A percentile compares a stretch with the other conserved stretches of the same genome.
Conservation (phyloP, 1,140 invertebrate genomes). For the Aethina tumida region DNA sequence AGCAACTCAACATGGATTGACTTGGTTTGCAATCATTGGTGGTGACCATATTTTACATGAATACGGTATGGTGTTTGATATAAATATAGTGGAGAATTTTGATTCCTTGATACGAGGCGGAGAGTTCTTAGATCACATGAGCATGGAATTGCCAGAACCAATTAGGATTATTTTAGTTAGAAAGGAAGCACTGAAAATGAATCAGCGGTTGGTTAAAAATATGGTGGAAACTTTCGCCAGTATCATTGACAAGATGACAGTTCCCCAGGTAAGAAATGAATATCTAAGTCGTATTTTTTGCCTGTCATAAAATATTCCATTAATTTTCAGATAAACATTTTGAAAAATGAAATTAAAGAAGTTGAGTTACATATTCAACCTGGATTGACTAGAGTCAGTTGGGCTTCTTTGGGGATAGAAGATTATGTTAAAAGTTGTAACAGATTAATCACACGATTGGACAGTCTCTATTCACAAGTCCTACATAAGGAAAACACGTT, state of each 20-base stretch:
- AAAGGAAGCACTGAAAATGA: slow-evolving; percentile 52
- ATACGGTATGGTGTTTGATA: too few relatives aligned
- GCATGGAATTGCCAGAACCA: slow-evolving; percentile 60
- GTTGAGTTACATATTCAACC: slow-evolving; percentile 69
- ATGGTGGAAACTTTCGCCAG: slow-evolving; percentile 53
- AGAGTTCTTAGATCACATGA: slow-evolving; percentile 58
- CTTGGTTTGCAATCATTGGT: slow-evolving; percentile 56
- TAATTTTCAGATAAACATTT: slow-evolving; percentile 43
- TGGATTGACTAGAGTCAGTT: slow-evolving; percentile 68
- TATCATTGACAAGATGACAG: slow-evolving; percentile 46
- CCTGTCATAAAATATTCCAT: neutral
- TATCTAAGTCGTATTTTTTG: slow-evolving; percentile 1
- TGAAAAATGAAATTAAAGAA: slow-evolving; percentile 57
- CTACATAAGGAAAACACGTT: slow-evolving; percentile 68
- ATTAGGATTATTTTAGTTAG: slow-evolving; percentile 60
- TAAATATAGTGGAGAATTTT: slow-evolving; percentile 53
- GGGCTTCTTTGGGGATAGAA: slow-evolving; percentile 70
- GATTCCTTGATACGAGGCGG: slow-evolving; percentile 52
- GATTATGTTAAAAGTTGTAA: slow-evolving; percentile 57
- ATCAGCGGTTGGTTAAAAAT: slow-evolving; percentile 46
- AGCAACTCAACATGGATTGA: slow-evolving; percentile 41
- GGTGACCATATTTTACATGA: too few relatives aligned
- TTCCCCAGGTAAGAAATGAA: slow-evolving; percentile 47
- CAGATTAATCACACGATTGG: slow-evolving; percentile 44
- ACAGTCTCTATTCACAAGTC: slow-evolving; percentile 58